A percentile compares a stretch with the other conserved stretches of the same genome.
Evolutionary conservation across 1,140 invertebrate species (phyloP).

Genomic region (Archivesica marissinica): DNA sequence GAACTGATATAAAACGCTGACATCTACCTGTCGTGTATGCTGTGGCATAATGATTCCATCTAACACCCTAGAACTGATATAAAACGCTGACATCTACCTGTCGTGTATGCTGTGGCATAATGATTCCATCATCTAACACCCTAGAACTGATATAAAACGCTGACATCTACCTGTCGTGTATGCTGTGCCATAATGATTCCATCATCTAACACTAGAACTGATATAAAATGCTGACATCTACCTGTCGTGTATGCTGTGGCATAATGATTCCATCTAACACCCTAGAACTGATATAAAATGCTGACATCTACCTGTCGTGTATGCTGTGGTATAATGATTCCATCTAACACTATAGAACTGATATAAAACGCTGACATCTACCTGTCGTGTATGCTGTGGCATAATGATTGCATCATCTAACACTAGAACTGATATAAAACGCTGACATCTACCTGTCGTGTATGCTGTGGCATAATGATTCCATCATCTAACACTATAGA

Average conservation of each 20-base stretch:
- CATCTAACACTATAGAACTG: conserved; percentile 93
- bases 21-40: no score
- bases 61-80: conserved; percentile 89
- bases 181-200: conserved; percentile 97
- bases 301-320: no score
- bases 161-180: no score
- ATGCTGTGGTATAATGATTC: conserved; percentile 96
- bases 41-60: conserved; percentile 98
- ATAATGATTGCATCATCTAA: conserved; percentile 99
- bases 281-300: conserved; percentile 84
- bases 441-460: conserved; percentile 71
- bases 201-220: conserved; percentile 95
- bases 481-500: conserved; percentile 97
- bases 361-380: conserved; percentile 72
- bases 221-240: conserved; percentile 72
- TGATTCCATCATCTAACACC: conserved; percentile 98
- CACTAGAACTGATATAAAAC: conserved; percentile 86
- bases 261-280: conserved; percentile 98
- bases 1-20: conserved; percentile 71
- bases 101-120: conserved; percentile 96
- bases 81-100: conserved; percentile 71
- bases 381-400: conserved; percentile 94
- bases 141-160: conserved; percentile 84
- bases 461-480: conserved; percentile 95
- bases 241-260: conserved; percentile 94